Base-by-base conservation (phyloP, 2,797 vertebrate species). In the Mormyrops boulengeri region DNA sequence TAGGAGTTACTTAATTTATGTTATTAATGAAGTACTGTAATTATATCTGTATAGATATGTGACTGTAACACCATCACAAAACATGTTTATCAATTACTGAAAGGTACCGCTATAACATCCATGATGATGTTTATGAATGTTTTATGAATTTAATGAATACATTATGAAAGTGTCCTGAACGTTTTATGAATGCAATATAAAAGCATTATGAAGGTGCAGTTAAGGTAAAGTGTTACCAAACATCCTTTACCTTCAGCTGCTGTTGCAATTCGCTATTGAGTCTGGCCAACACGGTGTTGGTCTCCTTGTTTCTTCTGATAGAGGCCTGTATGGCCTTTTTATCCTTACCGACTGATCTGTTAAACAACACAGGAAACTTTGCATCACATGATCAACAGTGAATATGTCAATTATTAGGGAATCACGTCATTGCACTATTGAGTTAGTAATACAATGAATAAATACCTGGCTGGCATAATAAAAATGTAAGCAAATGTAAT, bases 281-380 rank as follows among this genome's bases (percentile, higher is more conserved):
- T 95, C 99, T 97, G 91, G 98, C 98, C 96, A 99, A 94, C 93
- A 99, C 99, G 49, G 98, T 99, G 93, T 99, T 99, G 0, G 98
- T 99, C 95, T 99, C 99, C 92, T 99, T 99, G 94, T 99, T 99
- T 94, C 98, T 97, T 95, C 99, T 97, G 94, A 99, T 99, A 82
- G 98, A 99, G 91, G 99, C 99, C 94, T 99, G 99, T 94, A 99
- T 99, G 22, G 98, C 96, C 93, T 99, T 99, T 93, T 99, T 99
- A 94, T 99, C 98, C 92, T 99, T 99, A 91, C 98, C 99, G 91
- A 97, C 93, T 80, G 98, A 99, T 94, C 99, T 99, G 94, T 94
- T 91, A 44, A 88, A 73, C 22, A 9, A 60, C 66, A 53, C 41
- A 22, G 41, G n/a, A 80, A 34, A 41, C 11, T 14, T 47, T 19